phyloP scores from a whole-genome alignment of 2,797 vertebrate genomes.

The Chaunax sp. region DNA sequence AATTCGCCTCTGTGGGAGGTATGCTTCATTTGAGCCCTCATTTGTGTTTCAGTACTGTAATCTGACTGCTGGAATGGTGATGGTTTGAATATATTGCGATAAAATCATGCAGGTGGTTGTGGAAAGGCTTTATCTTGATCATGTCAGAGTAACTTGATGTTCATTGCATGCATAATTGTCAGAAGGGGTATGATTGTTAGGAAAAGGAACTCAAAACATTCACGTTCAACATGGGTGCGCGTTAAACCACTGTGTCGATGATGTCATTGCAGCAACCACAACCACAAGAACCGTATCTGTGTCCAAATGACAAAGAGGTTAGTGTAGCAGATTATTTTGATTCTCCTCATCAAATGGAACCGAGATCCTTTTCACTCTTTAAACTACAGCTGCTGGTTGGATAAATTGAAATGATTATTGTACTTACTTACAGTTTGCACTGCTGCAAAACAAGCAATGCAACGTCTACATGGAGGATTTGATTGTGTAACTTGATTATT shows the following conservation, averaged over 20 bases:
- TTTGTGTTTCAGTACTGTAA: slow-evolving; percentile 51
- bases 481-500: slow-evolving; percentile 63
- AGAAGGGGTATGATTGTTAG: slow-evolving; percentile 21
- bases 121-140: slow-evolving; percentile 20
- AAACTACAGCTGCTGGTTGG: slow-evolving; percentile 55
- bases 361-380: slow-evolving; percentile 27
- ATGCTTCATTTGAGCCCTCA: slow-evolving; percentile 50
- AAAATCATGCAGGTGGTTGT: slow-evolving; percentile 31
- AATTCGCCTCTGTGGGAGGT: slow-evolving; percentile 33
- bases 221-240: slow-evolving; percentile 7
- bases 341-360: slow-evolving; percentile 4
- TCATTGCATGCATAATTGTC: slow-evolving; percentile 13
- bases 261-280: slow-evolving; percentile 46
- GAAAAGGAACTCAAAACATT: slow-evolving; percentile 22
- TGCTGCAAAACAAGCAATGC: slow-evolving; percentile 57
- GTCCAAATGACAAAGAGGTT: neutral
- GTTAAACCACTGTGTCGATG: slow-evolving; percentile 21
- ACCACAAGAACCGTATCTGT: slow-evolving; percentile 30
- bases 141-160: slow-evolving; percentile 15
- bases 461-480: slow-evolving; percentile 55
- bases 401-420: slow-evolving; percentile 62
- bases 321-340: slow-evolving; percentile 9
- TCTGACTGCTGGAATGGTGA: slow-evolving; percentile 33
- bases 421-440: slow-evolving; percentile 68
- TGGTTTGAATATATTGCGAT: slow-evolving; percentile 6